Conservation (phyloP, 2,113 vertebrate species). For the rat (Rattus norvegicus) region DNA sequence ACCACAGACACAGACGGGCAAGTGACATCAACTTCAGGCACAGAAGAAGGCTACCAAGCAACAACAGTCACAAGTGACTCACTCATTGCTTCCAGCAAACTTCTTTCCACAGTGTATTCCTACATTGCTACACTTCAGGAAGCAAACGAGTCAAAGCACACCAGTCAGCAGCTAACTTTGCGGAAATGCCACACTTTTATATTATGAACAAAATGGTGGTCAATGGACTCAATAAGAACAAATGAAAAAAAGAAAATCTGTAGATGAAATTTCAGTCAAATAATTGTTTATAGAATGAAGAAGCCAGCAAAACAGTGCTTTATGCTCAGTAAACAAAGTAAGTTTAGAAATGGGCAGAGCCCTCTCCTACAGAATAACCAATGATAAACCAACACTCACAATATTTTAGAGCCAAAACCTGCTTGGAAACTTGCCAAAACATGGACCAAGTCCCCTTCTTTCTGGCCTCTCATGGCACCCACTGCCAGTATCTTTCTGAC, state of each 20-base stretch:
- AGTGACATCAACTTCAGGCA: background rate
- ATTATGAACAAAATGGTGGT: background rate
- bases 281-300: background rate
- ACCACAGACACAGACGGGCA: background rate
- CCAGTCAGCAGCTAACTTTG: background rate
- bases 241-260: background rate
- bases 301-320: background rate
- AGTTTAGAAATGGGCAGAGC: background rate
- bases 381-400: background rate
- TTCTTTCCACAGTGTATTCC: background rate
- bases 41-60: background rate
- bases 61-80: background rate
- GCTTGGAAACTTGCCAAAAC: background rate
- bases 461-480: background rate
- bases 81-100: background rate
- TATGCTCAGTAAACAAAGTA: constrained; percentile 5
- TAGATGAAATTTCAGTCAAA: constrained; percentile 24
- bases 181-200: background rate
- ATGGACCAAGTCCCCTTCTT: background rate
- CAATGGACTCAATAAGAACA: background rate
- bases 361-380: constrained; percentile 18
- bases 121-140: background rate
- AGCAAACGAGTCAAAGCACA: background rate
- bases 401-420: background rate
- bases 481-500: background rate